A percentile compares a stretch with the other conserved stretches of the same genome.
These are phyloP conservation scores for Villa cingulata DNA, from an alignment of 2,888 invertebrate genomes.

Conservation along the genomic window DNA sequence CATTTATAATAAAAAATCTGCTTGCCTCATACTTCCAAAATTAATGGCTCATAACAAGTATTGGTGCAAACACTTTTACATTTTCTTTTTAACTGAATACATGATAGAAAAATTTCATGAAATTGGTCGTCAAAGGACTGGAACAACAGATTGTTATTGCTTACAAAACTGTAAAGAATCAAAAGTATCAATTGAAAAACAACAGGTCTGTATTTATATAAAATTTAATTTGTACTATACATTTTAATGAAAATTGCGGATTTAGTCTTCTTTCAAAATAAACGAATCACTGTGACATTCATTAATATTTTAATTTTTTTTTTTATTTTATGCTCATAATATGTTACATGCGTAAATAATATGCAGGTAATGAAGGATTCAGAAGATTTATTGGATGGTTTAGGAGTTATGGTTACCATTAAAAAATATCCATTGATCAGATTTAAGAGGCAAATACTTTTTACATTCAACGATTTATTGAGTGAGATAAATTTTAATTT, in stretches of 20 bases:
- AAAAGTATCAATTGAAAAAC: conserved; percentile 13
- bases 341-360: background rate
- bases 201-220: conserved; percentile 1
- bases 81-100: background rate
- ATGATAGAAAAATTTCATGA: conserved; percentile 7
- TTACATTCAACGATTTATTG: conserved; percentile 32
- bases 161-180: conserved; percentile 29
- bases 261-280: no score
- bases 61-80: no score
- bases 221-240: background rate
- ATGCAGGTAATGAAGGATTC: conserved; percentile 20
- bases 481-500: conserved; percentile 17
- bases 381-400: conserved; percentile 22
- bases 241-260: no score
- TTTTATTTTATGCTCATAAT: background rate
- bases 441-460: conserved; percentile 29
- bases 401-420: conserved; percentile 18
- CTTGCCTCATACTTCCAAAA: no score
- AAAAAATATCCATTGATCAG: conserved; percentile 24
- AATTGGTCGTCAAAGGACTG: background rate
- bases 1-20: no score
- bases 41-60: no score
- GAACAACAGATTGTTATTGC: conserved; percentile 20
- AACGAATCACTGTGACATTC: no score
- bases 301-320: no score